phyloP scores from a whole-genome alignment of 2,113 vertebrate species.

The Etheostoma cragini region DNA sequence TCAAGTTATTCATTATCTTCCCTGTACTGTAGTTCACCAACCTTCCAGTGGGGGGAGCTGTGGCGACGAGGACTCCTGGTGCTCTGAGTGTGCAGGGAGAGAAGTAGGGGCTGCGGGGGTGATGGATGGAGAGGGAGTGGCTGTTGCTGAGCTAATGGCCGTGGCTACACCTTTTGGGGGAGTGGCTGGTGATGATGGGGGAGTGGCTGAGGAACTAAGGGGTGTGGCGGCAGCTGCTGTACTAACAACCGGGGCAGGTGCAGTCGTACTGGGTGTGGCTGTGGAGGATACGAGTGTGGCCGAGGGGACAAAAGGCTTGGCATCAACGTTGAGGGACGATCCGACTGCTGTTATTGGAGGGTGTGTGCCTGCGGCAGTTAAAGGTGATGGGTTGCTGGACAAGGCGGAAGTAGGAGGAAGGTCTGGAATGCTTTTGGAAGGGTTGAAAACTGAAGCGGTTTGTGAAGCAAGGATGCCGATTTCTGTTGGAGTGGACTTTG shows the following conservation, averaged over 20 bases:
- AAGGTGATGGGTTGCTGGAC: constrained; percentile 38
- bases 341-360: constrained; percentile 28
- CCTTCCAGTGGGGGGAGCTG: constrained; percentile 84
- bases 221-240: constrained; percentile 8
- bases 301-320: constrained; percentile 76
- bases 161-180: constrained; percentile 23
- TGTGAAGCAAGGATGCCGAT: constrained; percentile 22
- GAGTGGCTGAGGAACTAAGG: constrained; percentile 27
- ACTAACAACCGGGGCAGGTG: constrained; percentile 10
- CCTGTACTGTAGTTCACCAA: constrained; percentile 84
- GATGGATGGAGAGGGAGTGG: constrained; percentile 67
- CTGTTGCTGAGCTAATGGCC: constrained; percentile 49
- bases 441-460: constrained; percentile 16
- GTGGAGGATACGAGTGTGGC: constrained; percentile 43
- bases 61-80: constrained; percentile 80
- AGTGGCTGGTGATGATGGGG: constrained; percentile 23
- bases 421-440: constrained; percentile 35
- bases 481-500: constrained; percentile 51
- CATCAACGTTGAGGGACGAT: constrained; percentile 74
- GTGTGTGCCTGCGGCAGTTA: constrained; percentile 10
- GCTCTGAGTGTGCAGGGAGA: constrained; percentile 79
- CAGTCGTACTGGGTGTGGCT: constrained; percentile 29
- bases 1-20: constrained; percentile 72
- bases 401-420: constrained; percentile 29
- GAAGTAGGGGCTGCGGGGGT: constrained; percentile 73